Base-by-base conservation (phyloP, 2,113 vertebrate genomes). In the Pelvicachromis taeniatus region DNA sequence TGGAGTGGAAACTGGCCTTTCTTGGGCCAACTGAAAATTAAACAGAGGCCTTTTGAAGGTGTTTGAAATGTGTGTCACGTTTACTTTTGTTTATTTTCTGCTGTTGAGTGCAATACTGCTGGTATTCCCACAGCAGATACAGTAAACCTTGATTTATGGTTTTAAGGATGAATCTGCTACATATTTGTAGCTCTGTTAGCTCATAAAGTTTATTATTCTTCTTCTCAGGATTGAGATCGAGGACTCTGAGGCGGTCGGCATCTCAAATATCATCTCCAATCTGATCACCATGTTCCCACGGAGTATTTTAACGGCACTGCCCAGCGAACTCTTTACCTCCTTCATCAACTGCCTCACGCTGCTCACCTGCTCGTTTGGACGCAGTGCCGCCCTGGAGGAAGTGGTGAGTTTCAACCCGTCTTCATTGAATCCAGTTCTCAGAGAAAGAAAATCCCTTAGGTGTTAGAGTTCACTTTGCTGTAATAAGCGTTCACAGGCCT, bases 331-430 rank as follows among this genome's bases (percentile, higher is more conserved):
- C 89, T 99, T 99, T 93, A 97, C 97, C 85, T 99, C 99, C 73
- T 99, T 99, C 88, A 97, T 99, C 87, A 99, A 98, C 96, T 99
- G 98, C 96, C 97, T 99, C 54, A 98, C 98, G 14, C 95, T 99
- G 91, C 98, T 99, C 93, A 99, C 98, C 79, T 99, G 98, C 92
- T 99, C 98, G 35, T 99, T 99, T 80, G 99, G 99, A 89, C 97
- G 98, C 93, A 99, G 98, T 78, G 99, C 99, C 82, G 99, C 99
- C 83, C 95, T 99, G 65, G 99, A 99, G 96, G 99, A 99, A 95
- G 98, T 98, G 97, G 99, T 99, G 93, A 98, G 95, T 91, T 85
- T 31, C 19, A 4, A 26, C 68, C 1, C 9, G 14, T 12, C 8
- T 2, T 70, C 38, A 6, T 12, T 7, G 3, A 31, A 55, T 68